Conservation (phyloP, 2,888 invertebrate species). For the Chorisops tibialis region DNA sequence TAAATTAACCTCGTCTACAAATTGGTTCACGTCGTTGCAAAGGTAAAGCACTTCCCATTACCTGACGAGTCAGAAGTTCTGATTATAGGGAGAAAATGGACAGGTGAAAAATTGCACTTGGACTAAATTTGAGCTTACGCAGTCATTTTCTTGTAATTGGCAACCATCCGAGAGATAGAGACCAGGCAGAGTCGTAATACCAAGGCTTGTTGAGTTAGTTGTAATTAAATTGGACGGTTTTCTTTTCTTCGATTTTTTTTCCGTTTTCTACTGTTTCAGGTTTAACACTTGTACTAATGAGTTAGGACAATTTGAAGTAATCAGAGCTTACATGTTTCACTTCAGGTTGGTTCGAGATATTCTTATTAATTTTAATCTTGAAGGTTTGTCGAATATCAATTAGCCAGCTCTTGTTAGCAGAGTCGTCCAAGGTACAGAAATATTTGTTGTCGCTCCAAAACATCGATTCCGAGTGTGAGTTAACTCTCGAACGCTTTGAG, state of each 20-base stretch:
- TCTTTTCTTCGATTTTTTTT: background rate
- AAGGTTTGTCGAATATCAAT: too few relatives aligned
- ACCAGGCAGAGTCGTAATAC: background rate
- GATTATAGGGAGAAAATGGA: conserved; percentile 21
- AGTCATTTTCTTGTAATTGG: conserved; percentile 24
- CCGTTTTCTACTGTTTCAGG: background rate
- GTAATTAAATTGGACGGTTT: conserved; percentile 16
- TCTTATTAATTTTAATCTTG: too few relatives aligned
- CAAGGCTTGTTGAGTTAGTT: background rate
- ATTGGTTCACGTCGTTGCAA: conserved; percentile 24
- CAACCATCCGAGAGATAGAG: conserved; percentile 5
- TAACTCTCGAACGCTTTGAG: too few relatives aligned
- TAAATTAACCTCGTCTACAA: conserved; percentile 25
- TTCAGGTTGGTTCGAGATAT: too few relatives aligned
- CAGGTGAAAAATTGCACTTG: conserved; percentile 22
- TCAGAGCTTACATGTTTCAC: too few relatives aligned
- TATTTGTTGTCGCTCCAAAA: too few relatives aligned
- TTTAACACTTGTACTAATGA: conserved; percentile 7
- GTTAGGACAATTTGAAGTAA: background rate
- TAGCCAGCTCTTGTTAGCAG: too few relatives aligned
- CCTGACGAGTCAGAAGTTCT: conserved; percentile 8
- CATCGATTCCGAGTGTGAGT: too few relatives aligned
- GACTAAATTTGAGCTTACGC: conserved; percentile 24
- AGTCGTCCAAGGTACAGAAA: too few relatives aligned
- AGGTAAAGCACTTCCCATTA: conserved; percentile 2